Evolutionary conservation across 1,140 invertebrate species (phyloP).

Genomic region (Trialeurodes vaporariorum): DNA sequence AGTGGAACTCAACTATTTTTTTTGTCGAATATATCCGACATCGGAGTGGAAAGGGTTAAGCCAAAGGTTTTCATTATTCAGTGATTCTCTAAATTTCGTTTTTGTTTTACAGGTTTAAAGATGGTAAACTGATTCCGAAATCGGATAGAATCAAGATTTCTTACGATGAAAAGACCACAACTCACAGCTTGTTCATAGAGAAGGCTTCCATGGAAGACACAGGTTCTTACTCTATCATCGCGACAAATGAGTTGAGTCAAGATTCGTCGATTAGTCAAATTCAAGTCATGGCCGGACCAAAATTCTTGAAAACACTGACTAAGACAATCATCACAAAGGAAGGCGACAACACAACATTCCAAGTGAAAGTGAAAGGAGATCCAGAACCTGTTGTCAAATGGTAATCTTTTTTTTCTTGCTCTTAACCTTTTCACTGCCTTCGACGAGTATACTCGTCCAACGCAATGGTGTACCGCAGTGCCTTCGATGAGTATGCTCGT

Average conservation of each 20-base stretch:
- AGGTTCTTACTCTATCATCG: constrained; percentile 86
- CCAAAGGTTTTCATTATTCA: not conserved
- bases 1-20: too few species aligned
- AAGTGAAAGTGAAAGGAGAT: constrained; percentile 68
- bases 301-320: constrained; percentile 54
- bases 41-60: too few species aligned
- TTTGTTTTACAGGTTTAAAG: constrained; percentile 49
- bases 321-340: constrained; percentile 55
- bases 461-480: too few species aligned
- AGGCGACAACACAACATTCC: constrained; percentile 64
- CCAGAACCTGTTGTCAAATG: constrained; percentile 71
- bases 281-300: constrained; percentile 62
- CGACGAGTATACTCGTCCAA: too few species aligned
- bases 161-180: constrained; percentile 49
- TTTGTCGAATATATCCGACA: too few species aligned
- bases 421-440: not conserved
- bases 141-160: constrained; percentile 54
- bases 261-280: constrained; percentile 74
- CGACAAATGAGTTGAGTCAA: constrained; percentile 78
- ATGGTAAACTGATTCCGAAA: constrained; percentile 56
- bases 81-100: constrained; percentile 1
- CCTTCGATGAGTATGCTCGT: too few species aligned
- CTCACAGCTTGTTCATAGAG: constrained; percentile 64
- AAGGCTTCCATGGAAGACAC: constrained; percentile 71
- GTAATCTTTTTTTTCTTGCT: constrained; percentile 38